Evolutionary conservation across 2,113 vertebrate species (phyloP).

Genomic region (Erythrolamprus reginae): DNA sequence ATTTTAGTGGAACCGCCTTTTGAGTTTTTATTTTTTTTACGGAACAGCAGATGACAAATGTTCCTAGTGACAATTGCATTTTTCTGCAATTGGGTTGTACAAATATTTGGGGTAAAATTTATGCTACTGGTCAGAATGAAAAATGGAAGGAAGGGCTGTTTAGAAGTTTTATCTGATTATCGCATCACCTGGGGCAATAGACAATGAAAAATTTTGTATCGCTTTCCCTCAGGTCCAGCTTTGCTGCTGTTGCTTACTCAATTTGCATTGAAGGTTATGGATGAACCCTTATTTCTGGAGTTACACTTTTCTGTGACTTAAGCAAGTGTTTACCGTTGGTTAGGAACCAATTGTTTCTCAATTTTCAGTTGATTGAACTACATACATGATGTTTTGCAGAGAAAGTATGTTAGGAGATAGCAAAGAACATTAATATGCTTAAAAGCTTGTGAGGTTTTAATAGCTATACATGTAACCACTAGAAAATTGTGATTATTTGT

Average conservation of each 20-base stretch:
- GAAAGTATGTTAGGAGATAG: conserved; percentile 1
- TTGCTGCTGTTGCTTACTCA: background rate
- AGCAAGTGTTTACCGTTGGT: conserved; percentile 21
- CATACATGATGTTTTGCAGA: conserved; percentile 11
- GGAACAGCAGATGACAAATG: background rate
- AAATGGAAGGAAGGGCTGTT: background rate
- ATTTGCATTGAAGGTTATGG: background rate
- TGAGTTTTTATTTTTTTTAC: background rate
- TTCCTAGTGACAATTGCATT: background rate
- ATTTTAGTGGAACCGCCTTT: background rate
- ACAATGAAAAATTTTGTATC: background rate
- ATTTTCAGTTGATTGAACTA: conserved; percentile 15
- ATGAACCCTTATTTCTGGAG: background rate
- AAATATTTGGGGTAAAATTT: background rate
- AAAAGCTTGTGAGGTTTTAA: conserved; percentile 7
- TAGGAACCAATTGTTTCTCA: conserved; percentile 18
- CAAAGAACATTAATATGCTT: background rate
- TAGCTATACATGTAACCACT: conserved; percentile 34
- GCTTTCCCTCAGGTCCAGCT: background rate
- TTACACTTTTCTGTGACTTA: conserved; percentile 30
- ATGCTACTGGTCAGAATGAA: background rate
- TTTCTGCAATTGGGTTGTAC: background rate
- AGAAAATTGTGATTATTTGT: conserved; percentile 23
- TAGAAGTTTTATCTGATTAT: background rate
- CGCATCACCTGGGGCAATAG: background rate